Evolutionary conservation across 1,140 invertebrate genomes (phyloP).

Genomic region (Leptopilina boulardi): DNA sequence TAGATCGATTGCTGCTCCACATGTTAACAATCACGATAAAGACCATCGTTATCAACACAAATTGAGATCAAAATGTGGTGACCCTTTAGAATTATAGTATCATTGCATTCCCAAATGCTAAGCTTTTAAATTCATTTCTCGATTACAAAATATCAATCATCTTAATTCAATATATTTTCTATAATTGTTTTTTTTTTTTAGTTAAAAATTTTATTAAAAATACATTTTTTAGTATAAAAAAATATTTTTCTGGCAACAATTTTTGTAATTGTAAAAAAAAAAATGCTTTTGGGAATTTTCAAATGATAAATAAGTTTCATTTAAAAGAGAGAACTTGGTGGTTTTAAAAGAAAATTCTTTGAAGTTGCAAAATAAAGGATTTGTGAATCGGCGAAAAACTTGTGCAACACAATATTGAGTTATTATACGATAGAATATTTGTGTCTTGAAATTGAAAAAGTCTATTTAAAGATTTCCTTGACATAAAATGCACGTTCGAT

Average conservation of each 20-base stretch:
- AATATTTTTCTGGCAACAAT: too few species aligned
- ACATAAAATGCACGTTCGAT: conserved; percentile 6
- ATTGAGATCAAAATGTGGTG: background rate
- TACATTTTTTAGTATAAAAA: too few species aligned
- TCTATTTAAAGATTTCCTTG: conserved; percentile 10
- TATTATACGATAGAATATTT: background rate
- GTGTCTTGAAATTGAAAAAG: conserved; percentile 11
- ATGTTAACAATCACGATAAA: conserved; percentile 16
- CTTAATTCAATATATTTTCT: too few species aligned
- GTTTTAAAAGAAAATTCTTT: background rate
- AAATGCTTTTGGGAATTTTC: too few species aligned
- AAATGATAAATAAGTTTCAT: too few species aligned
- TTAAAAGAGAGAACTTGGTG: background rate
- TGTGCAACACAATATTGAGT: background rate
- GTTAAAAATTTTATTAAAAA: too few species aligned
- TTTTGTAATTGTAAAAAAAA: background rate
- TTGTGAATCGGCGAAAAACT: background rate
- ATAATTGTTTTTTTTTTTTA: too few species aligned
- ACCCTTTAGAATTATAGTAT: background rate
- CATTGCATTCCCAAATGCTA: background rate
- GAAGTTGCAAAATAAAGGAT: background rate
- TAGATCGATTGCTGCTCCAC: conserved; percentile 23
- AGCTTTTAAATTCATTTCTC: background rate
- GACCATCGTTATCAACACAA: conserved; percentile 23
- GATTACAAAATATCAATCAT: background rate